Conservation (phyloP, 2,113 vertebrate species). For the Macaca nemestrina region DNA sequence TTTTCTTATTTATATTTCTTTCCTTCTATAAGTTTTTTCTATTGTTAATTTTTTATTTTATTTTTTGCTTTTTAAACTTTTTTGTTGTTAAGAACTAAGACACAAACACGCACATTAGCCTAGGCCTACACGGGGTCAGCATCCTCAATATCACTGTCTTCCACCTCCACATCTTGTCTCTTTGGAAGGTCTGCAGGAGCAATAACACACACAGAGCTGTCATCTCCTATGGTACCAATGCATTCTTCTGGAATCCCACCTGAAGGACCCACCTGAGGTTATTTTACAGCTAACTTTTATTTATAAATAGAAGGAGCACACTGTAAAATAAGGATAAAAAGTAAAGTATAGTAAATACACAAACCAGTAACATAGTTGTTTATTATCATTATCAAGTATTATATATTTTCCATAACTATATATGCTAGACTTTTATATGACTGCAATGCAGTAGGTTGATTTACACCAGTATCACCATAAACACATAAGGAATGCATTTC, state of each 20-base stretch:
- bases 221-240: not conserved
- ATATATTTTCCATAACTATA: not conserved
- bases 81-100: not conserved
- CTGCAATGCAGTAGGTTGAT: not conserved
- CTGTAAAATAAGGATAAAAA: not conserved
- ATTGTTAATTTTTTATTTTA: not conserved
- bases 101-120: not conserved
- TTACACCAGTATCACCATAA: not conserved
- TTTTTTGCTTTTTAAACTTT: not conserved
- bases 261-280: not conserved
- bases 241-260: not conserved
- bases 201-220: not conserved
- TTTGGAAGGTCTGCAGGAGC: not conserved
- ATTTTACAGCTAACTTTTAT: not conserved
- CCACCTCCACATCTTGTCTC: not conserved
- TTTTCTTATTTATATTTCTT: not conserved
- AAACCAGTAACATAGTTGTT: not conserved
- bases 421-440: not conserved
- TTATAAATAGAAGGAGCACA: not conserved
- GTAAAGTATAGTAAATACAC: not conserved
- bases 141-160: not conserved
- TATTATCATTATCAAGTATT: not conserved
- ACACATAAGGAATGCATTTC: not conserved
- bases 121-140: not conserved
- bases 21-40: not conserved